These are phyloP conservation scores for Urocyon cinereoargenteus DNA, from an alignment of 2,797 vertebrate species.

Conservation along the genomic window DNA sequence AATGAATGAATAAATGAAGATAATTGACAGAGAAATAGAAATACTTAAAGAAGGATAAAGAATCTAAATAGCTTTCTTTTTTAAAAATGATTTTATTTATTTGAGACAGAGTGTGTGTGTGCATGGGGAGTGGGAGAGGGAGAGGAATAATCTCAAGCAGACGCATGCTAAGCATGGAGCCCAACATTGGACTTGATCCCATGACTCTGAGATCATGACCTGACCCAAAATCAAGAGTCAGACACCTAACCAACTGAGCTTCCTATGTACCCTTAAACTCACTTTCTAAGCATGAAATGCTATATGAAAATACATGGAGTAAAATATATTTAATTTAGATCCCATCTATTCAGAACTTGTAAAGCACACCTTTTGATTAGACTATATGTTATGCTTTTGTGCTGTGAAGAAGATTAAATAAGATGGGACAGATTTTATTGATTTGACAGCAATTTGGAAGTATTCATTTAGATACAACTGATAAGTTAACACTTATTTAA, in stretches of 20 bases:
- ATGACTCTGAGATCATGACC: neutral
- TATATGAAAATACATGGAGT: neutral
- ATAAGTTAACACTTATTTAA: neutral
- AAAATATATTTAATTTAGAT: slow-evolving; percentile 17
- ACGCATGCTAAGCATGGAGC: neutral
- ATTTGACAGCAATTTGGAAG: slow-evolving; percentile 1
- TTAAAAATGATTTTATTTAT: neutral
- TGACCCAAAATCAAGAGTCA: neutral
- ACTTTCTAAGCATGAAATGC: slow-evolving; percentile 20
- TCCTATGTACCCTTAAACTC: neutral
- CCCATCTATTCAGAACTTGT: slow-evolving; percentile 2
- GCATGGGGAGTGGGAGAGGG: neutral
- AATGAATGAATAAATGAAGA: neutral
- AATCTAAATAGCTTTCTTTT: neutral
- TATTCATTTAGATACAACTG: neutral
- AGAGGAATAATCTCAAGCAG: neutral
- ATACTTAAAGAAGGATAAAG: neutral
- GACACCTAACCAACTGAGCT: neutral
- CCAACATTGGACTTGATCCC: neutral
- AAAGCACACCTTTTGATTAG: neutral
- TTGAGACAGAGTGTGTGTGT: neutral
- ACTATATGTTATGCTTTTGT: neutral
- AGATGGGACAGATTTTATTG: slow-evolving; percentile 6
- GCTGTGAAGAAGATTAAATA: neutral
- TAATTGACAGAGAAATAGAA: neutral